Evolutionary conservation across 2,113 vertebrate genomes (phyloP), one percentile per base, ranked within the genome.

Genomic region (Plecturocebus donacophilus): DNA sequence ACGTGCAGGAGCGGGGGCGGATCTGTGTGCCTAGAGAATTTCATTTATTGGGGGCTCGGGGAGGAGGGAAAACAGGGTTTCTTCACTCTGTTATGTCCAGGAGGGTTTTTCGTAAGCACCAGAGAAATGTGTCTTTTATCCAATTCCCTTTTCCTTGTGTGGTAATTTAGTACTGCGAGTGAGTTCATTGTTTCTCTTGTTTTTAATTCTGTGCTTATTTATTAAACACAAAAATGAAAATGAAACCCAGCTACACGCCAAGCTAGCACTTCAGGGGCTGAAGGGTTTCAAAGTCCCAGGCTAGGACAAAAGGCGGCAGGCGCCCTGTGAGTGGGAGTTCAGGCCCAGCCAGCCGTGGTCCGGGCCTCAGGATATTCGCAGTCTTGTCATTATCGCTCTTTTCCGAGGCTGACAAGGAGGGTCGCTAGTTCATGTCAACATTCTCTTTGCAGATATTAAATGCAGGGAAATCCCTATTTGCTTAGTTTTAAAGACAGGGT

Each of bases 11-110:
- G 87, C 87, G 68, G 54, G 81, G 87, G 70, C 91, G 94, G 96
- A 94, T 98, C 91, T 95, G 95, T 98, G 93, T 92, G 81, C 70
- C 91, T 75, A 86, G 93, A 97, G 95, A 93, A 14, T 20, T 10
- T 21, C n/a, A 1, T 35, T 68, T 35, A 3, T 14, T 8, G 16
- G 4, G 10, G 40, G 7, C 5, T 6, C 25, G 25, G 6, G 27
- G 49, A 47, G 30, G 21, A 23, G 54, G 30, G n/a, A 27, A 42
- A 23, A 21, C 14, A 27, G 9, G 0, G 11, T 12, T 23, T 49
- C n/a, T 13, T 56, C 66, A 14, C 3, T 17, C 9, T 0, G 1
- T 12, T 4, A 7, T 17, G 23, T 20, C 9, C 56, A 23, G 6
- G 68, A 23, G 0, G 13, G 5, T 35, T 77, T 47, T 66, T 14